These are phyloP conservation scores for Cnemophilus loriae DNA, from an alignment of 2,113 vertebrate species.

Conservation along the genomic window DNA sequence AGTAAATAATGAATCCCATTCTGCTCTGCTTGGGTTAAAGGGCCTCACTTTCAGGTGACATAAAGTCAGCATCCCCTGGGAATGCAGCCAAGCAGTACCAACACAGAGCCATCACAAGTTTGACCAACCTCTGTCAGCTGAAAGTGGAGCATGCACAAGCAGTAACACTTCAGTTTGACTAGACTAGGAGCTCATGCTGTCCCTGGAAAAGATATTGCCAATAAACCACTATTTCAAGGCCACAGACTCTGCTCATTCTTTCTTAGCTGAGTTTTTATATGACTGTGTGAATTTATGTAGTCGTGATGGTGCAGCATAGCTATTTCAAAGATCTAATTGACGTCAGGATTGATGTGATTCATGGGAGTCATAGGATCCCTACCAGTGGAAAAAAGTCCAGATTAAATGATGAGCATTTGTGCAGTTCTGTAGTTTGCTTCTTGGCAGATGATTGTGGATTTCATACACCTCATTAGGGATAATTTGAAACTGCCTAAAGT, in stretches of 20 bases:
- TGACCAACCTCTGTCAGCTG: not conserved
- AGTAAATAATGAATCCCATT: not conserved
- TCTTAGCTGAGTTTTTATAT: not conserved
- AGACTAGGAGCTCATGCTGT: not conserved
- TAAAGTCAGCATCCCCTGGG: not conserved
- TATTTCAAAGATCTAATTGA: slow-evolving; percentile 45
- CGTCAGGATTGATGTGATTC: slow-evolving; percentile 18
- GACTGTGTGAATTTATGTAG: not conserved
- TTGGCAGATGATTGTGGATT: not conserved
- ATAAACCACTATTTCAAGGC: not conserved
- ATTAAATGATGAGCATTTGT: not conserved
- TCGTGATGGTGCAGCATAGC: not conserved
- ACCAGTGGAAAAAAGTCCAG: not conserved
- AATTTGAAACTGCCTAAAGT: slow-evolving; percentile 36
- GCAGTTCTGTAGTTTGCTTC: not conserved
- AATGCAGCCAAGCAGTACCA: not conserved
- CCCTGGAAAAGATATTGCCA: not conserved
- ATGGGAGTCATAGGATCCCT: not conserved
- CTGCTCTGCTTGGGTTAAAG: not conserved
- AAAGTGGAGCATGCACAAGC: not conserved
- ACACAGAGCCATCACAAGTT: not conserved
- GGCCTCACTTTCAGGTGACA: not conserved
- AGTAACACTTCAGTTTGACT: not conserved
- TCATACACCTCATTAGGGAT: slow-evolving; percentile 33
- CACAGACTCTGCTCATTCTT: not conserved